Evolutionary conservation across 2,888 invertebrate species (phyloP).

Genomic region (Leucophenga maculata): DNA sequence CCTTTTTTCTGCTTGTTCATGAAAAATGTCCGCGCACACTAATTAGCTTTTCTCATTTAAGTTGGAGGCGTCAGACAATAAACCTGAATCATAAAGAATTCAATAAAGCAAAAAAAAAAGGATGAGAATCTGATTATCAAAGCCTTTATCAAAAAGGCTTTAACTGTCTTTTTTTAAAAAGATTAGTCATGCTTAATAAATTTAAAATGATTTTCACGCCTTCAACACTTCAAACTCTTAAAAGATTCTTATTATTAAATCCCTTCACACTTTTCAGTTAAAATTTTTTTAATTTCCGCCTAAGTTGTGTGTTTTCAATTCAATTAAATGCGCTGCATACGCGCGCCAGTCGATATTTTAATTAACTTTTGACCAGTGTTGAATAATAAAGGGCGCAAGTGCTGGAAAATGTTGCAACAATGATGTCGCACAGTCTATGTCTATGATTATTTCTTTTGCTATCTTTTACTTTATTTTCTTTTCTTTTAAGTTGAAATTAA

Average conservation of each 20-base stretch:
- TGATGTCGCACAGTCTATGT: background rate
- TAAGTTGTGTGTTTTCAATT: constrained; percentile 2
- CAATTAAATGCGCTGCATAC: constrained; percentile 36
- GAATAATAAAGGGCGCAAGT: background rate
- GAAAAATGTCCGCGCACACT: constrained; percentile 55
- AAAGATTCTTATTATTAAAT: constrained; percentile 40
- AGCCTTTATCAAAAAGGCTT: background rate
- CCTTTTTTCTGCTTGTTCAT: constrained; percentile 54
- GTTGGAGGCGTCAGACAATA: constrained; percentile 2
- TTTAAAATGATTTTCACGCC: background rate
- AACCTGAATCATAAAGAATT: background rate
- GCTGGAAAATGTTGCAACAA: constrained; percentile 2
- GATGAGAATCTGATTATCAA: background rate
- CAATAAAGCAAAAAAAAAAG: background rate
- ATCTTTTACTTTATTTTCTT: constrained; percentile 1
- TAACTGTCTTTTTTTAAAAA: constrained; percentile 1
- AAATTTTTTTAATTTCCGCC: constrained; percentile 21
- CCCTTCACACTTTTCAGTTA: constrained; percentile 11
- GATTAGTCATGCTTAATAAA: constrained; percentile 4
- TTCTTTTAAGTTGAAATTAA: constrained; percentile 5
- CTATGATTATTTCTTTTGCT: background rate
- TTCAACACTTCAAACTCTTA: background rate
- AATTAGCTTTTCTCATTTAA: constrained; percentile 57
- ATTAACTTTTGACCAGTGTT: constrained; percentile 44
- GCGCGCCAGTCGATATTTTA: constrained; percentile 44